Evolutionary conservation across 64 coral and sea anemone genomes (phyloP).

Genomic region (Pachyseris speciosa): DNA sequence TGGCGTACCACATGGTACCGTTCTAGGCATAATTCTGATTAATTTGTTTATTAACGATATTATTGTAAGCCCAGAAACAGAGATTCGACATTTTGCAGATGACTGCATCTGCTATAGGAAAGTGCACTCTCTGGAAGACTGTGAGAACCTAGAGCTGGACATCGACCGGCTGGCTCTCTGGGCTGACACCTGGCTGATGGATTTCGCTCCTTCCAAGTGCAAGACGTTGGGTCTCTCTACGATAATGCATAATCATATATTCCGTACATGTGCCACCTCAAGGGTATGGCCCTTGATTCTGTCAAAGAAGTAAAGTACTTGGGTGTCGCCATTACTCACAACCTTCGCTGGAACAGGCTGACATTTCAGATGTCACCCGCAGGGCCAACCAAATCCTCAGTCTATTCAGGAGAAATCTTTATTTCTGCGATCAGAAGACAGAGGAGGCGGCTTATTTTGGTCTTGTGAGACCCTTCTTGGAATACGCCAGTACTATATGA

Average conservation of each 20-base stretch:
- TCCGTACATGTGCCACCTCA: not conserved
- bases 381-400: too few species aligned
- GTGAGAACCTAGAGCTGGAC: constrained; percentile 37
- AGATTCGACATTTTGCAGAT: not conserved
- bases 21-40: not conserved
- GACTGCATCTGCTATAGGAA: too few species aligned
- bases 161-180: constrained; percentile 17
- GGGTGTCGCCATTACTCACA: too few species aligned
- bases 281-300: not conserved
- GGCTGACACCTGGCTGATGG: constrained; percentile 54
- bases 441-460: too few species aligned
- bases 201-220: constrained; percentile 34
- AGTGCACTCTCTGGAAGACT: constrained; percentile 13
- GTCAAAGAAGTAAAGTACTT: too few species aligned
- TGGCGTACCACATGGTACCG: constrained; percentile 40
- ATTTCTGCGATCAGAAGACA: too few species aligned
- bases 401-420: too few species aligned
- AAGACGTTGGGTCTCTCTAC: constrained; percentile 28
- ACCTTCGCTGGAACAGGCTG: not conserved
- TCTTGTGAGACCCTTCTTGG: too few species aligned
- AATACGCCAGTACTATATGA: too few species aligned
- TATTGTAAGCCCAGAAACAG: not conserved
- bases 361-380: too few species aligned
- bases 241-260: constrained; percentile 36
- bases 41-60: constrained; percentile 39